Base-by-base conservation (phyloP, 2,797 vertebrate species). In the Pantherophis vulpinus region DNA sequence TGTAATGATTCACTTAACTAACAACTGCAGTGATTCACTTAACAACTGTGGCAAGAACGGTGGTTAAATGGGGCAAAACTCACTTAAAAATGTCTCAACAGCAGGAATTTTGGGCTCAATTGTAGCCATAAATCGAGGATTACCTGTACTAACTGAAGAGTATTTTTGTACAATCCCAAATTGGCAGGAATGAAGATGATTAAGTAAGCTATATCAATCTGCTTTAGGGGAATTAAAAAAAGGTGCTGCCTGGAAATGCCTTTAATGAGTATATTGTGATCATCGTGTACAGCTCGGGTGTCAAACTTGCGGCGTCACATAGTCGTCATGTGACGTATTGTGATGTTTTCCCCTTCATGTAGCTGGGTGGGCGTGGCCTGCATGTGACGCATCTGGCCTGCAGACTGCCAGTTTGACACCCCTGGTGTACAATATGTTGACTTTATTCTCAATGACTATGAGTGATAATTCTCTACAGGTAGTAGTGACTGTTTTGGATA, bases 281-380 rank as follows among this genome's bases (percentile, higher is more conserved):
- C 0, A 1, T 27, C 1, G 0, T 63, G 10, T 29, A 1, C 10
- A 29, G 11, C 10, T 12, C 1, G 0, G 25, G 10, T 63, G 27
- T 29, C 61, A 63, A 63, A 29, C 4, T 4, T 29, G 11, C 10
- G 4, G 10, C 1, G 1, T 11, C 60, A 27, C 4, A 0, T 63
- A 4, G 25, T 9, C 10, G 0, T 63, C 61, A 29, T 0, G 27
- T 63, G 27, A 29, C 4, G 0, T 63, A 63, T 63, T 3, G 8
- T 9, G 2, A 63, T 10, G 27, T 63, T 63, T 29, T 63, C 12
- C 1, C 27, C 0, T 29, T 63, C 10, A 1, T 1, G 0, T 10
- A 63, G 61, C 10, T 63, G 27, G 10, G 0, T 29, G 61, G 61
- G 27, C 1, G 1, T 61, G 25, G 25, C 27, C 10, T 29, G 27